Percentiles rank a stretch among this genome's conserved stretches.
Conservation (phyloP, 2,888 invertebrate species). For the Chrysolina haemoptera region DNA sequence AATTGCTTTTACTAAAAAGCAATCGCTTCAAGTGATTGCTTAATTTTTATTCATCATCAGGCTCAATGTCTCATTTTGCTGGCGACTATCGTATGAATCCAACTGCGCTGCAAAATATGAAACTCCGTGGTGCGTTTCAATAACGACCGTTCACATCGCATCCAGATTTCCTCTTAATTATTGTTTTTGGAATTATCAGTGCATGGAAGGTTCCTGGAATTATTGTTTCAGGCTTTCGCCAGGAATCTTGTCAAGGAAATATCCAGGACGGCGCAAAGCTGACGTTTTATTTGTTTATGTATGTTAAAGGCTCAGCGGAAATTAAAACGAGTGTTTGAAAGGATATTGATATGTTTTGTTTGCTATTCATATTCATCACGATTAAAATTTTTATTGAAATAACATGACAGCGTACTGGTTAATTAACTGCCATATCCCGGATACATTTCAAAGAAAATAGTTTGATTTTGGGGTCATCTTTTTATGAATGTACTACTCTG, state of each 20-base stretch:
- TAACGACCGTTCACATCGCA: background rate
- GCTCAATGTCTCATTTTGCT: too few relatives aligned
- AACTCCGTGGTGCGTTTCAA: background rate
- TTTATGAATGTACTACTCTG: too few relatives aligned
- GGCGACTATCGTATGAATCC: background rate
- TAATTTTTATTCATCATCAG: too few relatives aligned
- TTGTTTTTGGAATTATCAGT: background rate
- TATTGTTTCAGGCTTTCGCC: conserved; percentile 6
- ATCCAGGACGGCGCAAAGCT: background rate
- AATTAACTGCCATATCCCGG: too few relatives aligned
- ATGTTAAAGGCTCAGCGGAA: background rate
- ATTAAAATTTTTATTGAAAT: background rate
- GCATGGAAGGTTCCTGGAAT: background rate
- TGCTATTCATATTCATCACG: background rate
- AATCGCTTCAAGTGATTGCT: too few relatives aligned
- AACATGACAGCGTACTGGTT: background rate
- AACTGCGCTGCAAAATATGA: background rate
- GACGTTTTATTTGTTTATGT: conserved; percentile 9
- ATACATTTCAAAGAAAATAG: too few relatives aligned
- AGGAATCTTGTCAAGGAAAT: background rate
- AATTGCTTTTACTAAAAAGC: too few relatives aligned
- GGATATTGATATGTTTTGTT: background rate
- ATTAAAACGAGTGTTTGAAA: background rate
- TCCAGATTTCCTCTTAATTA: background rate
- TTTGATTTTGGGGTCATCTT: too few relatives aligned